A percentile compares a stretch with the other conserved stretches of the same genome.
phyloP scores from a whole-genome alignment of 2,888 invertebrate species.

The Meganola albula region DNA sequence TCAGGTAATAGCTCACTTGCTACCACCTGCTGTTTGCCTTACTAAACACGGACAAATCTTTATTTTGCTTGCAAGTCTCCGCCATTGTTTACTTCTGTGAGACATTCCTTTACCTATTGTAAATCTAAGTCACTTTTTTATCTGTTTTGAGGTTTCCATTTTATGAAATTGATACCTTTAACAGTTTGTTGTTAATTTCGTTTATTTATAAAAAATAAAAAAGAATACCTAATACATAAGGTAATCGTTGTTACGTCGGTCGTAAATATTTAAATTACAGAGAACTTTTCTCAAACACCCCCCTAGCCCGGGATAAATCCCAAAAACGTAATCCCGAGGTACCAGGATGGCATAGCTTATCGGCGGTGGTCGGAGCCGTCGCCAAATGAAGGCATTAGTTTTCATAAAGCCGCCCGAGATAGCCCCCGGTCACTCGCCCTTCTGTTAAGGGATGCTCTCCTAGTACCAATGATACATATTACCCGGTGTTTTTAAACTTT shows the following conservation, averaged over 20 bases:
- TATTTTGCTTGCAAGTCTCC: constrained; percentile 18
- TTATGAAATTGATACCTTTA: too few species aligned
- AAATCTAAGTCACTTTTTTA: too few species aligned
- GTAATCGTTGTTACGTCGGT: too few species aligned
- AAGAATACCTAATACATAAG: too few species aligned
- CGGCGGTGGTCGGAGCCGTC: constrained; percentile 55
- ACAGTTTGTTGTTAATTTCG: too few species aligned
- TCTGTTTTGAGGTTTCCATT: too few species aligned
- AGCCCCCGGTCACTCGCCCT: constrained; percentile 55
- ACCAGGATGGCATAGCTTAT: constrained; percentile 72
- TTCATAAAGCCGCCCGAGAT: constrained; percentile 70
- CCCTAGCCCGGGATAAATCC: constrained; percentile 47
- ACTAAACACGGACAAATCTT: constrained; percentile 31
- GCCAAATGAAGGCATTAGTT: constrained; percentile 76
- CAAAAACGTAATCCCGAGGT: constrained; percentile 64
- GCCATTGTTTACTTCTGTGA: too few species aligned
- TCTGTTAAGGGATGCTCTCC: constrained; percentile 44
- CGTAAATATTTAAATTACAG: constrained; percentile 54
- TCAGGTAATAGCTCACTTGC: constrained; percentile 46
- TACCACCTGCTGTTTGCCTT: constrained; percentile 47
- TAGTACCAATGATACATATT: constrained; percentile 53
- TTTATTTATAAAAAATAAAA: too few species aligned
- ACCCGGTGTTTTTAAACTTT: constrained; percentile 42
- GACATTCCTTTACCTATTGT: too few species aligned
- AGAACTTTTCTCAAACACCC: constrained; percentile 59